Base-by-base conservation (phyloP, 1,140 invertebrate species). In the Zaprionus ghesquierei region DNA sequence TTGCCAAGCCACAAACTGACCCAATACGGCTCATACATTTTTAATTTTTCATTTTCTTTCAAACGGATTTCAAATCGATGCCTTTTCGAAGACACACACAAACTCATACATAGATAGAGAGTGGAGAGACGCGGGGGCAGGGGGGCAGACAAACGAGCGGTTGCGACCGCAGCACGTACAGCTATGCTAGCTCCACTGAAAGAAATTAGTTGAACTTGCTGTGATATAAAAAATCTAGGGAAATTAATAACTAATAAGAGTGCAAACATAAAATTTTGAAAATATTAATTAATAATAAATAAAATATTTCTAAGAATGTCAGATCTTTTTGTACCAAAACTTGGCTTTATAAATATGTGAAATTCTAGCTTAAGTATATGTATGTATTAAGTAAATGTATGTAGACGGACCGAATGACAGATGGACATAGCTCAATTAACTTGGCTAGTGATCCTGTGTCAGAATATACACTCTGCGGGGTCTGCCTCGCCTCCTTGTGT, bases 61-160 rank as follows among this genome's bases (percentile, higher is more conserved):
- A 72, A 87, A 73, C 72, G 79, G 79, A 82, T 74, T 74, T 78
- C 82, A 87, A 87, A 87, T 89, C 82, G 77, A 87, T 86, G 68
- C 41, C 58, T 65, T 64, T 55, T 69, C 44, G 10, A 44, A 27
- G 29, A 51, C 29, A 35, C 55, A 41, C 13, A 20, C 56, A 60
- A 15, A 58, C 20, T 27, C 12, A 31, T 13, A 27, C 49, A n/a
- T 9, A 31, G 8, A 10, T 18, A 15, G 5, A 15, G 35, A 6
- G n/a, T 29, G 6, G n/a, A n/a, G n/a, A n/a, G 5, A n/a, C 35
- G 6, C 5, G 13, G n/a, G 3, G 25, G 6, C 25, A 27, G 25
- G 6, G 27, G 5, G n/a, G 8, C 5, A 29, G 5, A 59, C 22
- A 41, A 13, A 58, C 73, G 49, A 56, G 70, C 50, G 75, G 69